These are phyloP conservation scores for Athalia circularis DNA, from an alignment of 2,888 invertebrate species.

Conservation along the genomic window DNA sequence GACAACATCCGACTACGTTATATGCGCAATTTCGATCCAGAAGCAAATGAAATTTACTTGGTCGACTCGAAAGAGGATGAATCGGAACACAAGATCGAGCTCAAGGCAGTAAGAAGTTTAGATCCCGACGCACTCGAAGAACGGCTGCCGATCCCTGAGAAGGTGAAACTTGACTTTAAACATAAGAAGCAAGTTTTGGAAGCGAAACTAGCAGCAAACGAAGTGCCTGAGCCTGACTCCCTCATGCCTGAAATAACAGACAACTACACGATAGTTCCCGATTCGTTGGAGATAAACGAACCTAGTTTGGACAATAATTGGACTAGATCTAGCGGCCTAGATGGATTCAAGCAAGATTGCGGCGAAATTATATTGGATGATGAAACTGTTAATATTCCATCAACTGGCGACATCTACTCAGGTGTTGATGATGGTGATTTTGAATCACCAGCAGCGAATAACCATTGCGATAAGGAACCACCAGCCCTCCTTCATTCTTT, in stretches of 20 bases:
- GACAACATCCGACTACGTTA: conserved; percentile 5
- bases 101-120: conserved; percentile 67
- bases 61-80: conserved; percentile 66
- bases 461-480: neutral
- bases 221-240: conserved; percentile 31
- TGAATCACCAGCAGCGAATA: neutral
- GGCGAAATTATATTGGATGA: neutral
- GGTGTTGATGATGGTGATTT: neutral
- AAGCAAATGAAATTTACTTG: conserved; percentile 68
- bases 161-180: conserved; percentile 40
- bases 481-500: neutral
- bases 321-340: neutral
- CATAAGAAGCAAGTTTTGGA: neutral
- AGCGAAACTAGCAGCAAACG: neutral
- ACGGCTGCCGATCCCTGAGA: no score
- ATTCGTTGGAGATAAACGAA: conserved; percentile 24
- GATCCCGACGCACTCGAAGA: conserved; percentile 66
- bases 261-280: conserved; percentile 32
- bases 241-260: conserved; percentile 34
- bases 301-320: neutral
- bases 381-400: neutral
- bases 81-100: conserved; percentile 64
- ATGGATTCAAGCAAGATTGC: neutral
- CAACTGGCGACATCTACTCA: conserved; percentile 22
- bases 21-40: conserved; percentile 47